These are phyloP conservation scores for Liopterus haemorrhoidalis DNA, from an alignment of 2,888 invertebrate genomes.

Conservation along the genomic window DNA sequence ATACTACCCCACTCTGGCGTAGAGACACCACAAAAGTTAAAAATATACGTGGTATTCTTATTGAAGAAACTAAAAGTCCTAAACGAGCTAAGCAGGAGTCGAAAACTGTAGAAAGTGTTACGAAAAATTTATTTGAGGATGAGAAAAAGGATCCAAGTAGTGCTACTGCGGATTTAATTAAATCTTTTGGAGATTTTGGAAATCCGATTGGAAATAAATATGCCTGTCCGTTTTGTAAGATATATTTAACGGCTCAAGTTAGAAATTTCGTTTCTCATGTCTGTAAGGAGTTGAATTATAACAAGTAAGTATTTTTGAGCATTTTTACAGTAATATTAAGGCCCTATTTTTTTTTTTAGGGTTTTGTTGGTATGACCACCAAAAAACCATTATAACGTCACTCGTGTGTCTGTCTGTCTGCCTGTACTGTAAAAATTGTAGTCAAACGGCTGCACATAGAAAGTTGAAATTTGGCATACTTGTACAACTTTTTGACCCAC, in stretches of 20 bases:
- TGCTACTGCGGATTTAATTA: slow-evolving; percentile 2
- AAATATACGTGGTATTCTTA: slow-evolving; percentile 55
- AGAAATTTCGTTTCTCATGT: slow-evolving; percentile 62
- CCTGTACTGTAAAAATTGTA: no score
- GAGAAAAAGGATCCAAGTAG: slow-evolving; percentile 12
- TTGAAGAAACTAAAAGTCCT: slow-evolving; percentile 47
- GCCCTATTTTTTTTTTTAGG: slow-evolving; percentile 19
- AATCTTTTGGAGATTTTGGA: slow-evolving; percentile 42
- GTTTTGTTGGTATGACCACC: no score
- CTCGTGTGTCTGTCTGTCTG: no score
- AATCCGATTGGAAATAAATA: slow-evolving; percentile 52
- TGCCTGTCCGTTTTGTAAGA: slow-evolving; percentile 57
- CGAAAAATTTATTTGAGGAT: slow-evolving; percentile 37
- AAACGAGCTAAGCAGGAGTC: slow-evolving; percentile 24
- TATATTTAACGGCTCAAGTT: slow-evolving; percentile 52
- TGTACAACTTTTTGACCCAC: no score
- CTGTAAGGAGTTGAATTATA: slow-evolving; percentile 60
- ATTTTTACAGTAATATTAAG: slow-evolving; percentile 8
- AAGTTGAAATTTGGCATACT: no score
- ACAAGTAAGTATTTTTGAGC: slow-evolving; percentile 50
- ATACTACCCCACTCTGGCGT: slow-evolving; percentile 58
- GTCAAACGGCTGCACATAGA: no score
- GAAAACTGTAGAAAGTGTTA: slow-evolving; percentile 41
- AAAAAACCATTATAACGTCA: no score
- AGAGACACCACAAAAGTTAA: slow-evolving; percentile 53